Base-by-base conservation (phyloP, 2,797 vertebrate genomes). In the Cossypha caffra region DNA sequence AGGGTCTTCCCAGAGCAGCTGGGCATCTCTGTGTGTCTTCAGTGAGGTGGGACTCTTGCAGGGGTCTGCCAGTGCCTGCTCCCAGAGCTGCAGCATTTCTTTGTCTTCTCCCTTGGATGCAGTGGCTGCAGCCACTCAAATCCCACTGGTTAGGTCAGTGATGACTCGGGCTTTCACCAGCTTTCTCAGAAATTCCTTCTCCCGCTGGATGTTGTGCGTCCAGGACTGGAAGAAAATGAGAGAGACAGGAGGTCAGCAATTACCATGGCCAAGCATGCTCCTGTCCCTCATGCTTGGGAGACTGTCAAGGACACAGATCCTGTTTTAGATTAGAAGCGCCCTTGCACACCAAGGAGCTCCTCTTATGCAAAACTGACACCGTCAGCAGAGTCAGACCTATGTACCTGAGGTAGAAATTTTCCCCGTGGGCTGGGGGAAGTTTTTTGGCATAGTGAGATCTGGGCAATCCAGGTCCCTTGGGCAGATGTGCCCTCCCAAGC, bases 201-300 rank as follows among this genome's bases (percentile, higher is more conserved):
- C 99, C 95, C 99, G 98, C 90, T 98, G 98, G 96, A 99, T 99
- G 92, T 99, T 99, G 97, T 99, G 99, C 6, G 99, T 99, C 99
- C 99, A 99, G 43, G 99, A 99, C 99, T 99, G 96, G 50, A 97
- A 97, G 69, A 72, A 73, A 95, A 93, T 18, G 42, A 93, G 86
- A 96, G 5, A 81, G 79, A 94, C 45, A 71, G 29, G 57, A 43
- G 51, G 63, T 96, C 42, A 95, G 69, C 21, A 54, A 75, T 52
- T 69, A 43, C 31, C 37, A 18, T 63, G 35, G 75, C n/a, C 35
- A 77, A 61, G 69, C 31, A 35, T 13, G 28, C 11, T 73, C 61
- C 68, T 4, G 1, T 40, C 25, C 50, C n/a, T 61, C 37, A 48
- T 1, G 0, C 1, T 11, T 3, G 3, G 76, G 35, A 80, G 14